A percentile compares a stretch with the other conserved stretches of the same genome.
phyloP scores from a whole-genome alignment of 2,888 invertebrate species.

The Flexamia atlantica region DNA sequence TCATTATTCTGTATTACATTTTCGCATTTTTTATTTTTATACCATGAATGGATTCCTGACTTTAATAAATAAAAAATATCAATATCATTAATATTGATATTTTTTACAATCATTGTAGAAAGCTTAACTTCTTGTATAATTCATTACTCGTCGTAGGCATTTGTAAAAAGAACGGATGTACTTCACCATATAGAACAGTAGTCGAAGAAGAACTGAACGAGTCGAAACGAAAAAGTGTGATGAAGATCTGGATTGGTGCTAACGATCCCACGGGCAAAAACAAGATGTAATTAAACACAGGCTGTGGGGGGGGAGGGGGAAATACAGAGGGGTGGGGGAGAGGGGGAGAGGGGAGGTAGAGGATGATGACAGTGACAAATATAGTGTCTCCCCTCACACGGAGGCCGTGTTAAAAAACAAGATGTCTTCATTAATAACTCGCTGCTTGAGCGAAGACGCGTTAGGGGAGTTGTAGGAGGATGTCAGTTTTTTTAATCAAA shows the following conservation, averaged over 20 bases:
- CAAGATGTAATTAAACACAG: slow-evolving; percentile 32
- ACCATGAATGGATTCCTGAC: no score
- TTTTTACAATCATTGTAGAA: no score
- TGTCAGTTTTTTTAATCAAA: background rate
- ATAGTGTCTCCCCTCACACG: slow-evolving; percentile 12
- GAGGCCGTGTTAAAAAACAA: background rate
- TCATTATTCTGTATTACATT: no score
- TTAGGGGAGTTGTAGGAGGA: background rate
- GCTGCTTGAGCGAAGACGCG: background rate
- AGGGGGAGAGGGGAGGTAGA: background rate
- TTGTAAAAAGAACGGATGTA: no score
- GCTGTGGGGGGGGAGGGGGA: background rate
- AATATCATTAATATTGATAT: no score
- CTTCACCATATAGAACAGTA: background rate
- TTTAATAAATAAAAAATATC: no score
- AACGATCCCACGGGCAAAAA: slow-evolving; percentile 25
- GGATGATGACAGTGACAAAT: slow-evolving; percentile 36
- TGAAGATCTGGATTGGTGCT: slow-evolving; percentile 28
- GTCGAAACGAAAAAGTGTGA: slow-evolving; percentile 16
- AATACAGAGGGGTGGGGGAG: background rate
- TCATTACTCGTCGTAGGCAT: no score
- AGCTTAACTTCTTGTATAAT: no score
- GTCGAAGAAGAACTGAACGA: background rate
- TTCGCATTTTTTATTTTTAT: no score
- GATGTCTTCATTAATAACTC: slow-evolving; percentile 38